Evolutionary conservation across 2,888 invertebrate genomes (phyloP).

Genomic region (Drosophila sordidapex): DNA sequence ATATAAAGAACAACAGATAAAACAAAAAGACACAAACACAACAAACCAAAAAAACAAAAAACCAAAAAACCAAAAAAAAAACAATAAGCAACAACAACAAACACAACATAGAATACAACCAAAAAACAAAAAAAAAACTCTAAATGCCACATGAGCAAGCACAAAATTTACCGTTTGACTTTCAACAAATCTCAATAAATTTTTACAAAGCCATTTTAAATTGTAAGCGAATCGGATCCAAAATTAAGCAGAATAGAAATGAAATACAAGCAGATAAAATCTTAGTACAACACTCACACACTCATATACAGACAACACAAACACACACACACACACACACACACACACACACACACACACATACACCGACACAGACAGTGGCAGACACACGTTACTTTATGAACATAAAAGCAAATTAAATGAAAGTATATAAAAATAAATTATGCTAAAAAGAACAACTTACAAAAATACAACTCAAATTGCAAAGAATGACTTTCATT

Average conservation of each 20-base stretch:
- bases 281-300: slow-evolving; percentile 32
- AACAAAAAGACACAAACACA: slow-evolving; percentile 48
- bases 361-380: slow-evolving; percentile 58
- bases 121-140: slow-evolving; percentile 7
- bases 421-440: slow-evolving; percentile 80
- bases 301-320: slow-evolving; percentile 23
- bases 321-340: slow-evolving; percentile 5
- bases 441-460: slow-evolving; percentile 76
- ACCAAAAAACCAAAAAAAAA: slow-evolving; percentile 9
- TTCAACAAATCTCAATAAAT: slow-evolving; percentile 51
- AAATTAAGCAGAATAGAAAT: slow-evolving; percentile 52
- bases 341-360: slow-evolving; percentile 28
- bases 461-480: slow-evolving; percentile 71
- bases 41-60: slow-evolving; percentile 6
- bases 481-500: slow-evolving; percentile 47
- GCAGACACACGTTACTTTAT: slow-evolving; percentile 82
- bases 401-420: slow-evolving; percentile 80
- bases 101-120: slow-evolving; percentile 35
- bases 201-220: slow-evolving; percentile 65
- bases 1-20: slow-evolving; percentile 57
- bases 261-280: slow-evolving; percentile 35
- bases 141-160: slow-evolving; percentile 47
- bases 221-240: slow-evolving; percentile 58
- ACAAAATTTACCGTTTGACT: slow-evolving; percentile 68
- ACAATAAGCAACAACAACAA: slow-evolving; percentile 51